Conservation (phyloP, 2,888 invertebrate genomes). For the Acanthosoma haemorrhoidale region DNA sequence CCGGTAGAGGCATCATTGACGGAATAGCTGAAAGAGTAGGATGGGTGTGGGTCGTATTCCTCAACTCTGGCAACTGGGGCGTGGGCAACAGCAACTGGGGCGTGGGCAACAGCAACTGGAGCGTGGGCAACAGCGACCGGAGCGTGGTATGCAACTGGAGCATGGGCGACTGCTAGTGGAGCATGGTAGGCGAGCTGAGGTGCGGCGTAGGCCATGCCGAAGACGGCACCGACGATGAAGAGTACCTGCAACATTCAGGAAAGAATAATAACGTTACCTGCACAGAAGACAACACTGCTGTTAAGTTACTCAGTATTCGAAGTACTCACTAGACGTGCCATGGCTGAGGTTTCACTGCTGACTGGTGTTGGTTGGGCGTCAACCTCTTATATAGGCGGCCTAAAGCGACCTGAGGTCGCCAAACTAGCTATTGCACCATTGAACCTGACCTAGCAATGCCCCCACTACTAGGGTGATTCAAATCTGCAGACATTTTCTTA, state of each 20-base stretch:
- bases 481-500: too few relatives aligned
- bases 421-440: not conserved
- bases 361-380: not conserved
- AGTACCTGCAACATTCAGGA: not conserved
- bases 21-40: slow-evolving; percentile 41
- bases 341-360: not conserved
- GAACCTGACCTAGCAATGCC: not conserved
- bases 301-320: too few relatives aligned
- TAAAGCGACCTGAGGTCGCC: not conserved
- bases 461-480: slow-evolving; percentile 8
- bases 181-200: not conserved
- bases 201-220: not conserved
- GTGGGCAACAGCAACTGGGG: not conserved
- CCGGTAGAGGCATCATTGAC: slow-evolving; percentile 43
- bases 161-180: slow-evolving; percentile 40
- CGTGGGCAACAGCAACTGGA: slow-evolving; percentile 11
- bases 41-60: slow-evolving; percentile 40
- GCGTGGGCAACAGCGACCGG: not conserved
- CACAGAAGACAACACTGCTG: too few relatives aligned
- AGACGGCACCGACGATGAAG: not conserved
- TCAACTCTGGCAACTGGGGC: slow-evolving; percentile 39
- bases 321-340: slow-evolving; percentile 17
- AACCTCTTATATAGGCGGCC: slow-evolving; percentile 3
- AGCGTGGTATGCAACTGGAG: not conserved
- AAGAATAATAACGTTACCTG: not conserved